Evolutionary conservation across 1,140 invertebrate genomes (phyloP), one percentile per base, ranked within the genome.

Genomic region (Bombus superbus): DNA sequence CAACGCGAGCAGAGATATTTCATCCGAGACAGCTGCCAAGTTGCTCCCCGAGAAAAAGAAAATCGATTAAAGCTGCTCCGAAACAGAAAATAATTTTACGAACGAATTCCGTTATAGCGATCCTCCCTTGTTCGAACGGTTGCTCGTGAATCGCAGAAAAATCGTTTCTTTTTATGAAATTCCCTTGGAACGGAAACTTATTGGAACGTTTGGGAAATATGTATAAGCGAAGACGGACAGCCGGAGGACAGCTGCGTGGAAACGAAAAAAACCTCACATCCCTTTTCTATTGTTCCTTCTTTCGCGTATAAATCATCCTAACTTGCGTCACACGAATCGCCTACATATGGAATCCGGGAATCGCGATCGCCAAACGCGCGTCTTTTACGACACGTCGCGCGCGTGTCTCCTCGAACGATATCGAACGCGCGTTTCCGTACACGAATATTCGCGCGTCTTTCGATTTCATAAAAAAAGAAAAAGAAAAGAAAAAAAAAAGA

Each of bases 191-290:
- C 18, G 22, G 44, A 9, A 69, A 42, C 35, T 83, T 83, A 72
- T 71, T 86, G 83, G 83, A 86, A 42, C 74, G 62, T 76, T 86
- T 74, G 74, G 69, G 87, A 76, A 88, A 62, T 22, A 53, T 22
- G 47, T 85, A 75, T 71, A 83, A 71, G 40, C 78, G 75, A 89
- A 73, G 88, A 88, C 83, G 68, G 74, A 85, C 87, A 59, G 64
- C 77, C 62, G 40, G 78, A 57, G 75, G 53, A 86, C 86, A 82
- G 74, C 74, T 73, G 68, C 28, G 44, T 22, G 47, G n/a, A 73
- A 78, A 82, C 74, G 74, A 59, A 76, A 81, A 57, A 32, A 80
- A 32, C 15, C 22, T n/a, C 42, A 38, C 22, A 32, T 68, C 66
- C 42, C 28, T 81, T 75, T 35, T 64, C 59, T 13, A 73, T 73